A percentile compares a stretch with the other conserved stretches of the same genome.
Conservation (phyloP, 2,888 invertebrate species). For the Metellina segmentata region DNA sequence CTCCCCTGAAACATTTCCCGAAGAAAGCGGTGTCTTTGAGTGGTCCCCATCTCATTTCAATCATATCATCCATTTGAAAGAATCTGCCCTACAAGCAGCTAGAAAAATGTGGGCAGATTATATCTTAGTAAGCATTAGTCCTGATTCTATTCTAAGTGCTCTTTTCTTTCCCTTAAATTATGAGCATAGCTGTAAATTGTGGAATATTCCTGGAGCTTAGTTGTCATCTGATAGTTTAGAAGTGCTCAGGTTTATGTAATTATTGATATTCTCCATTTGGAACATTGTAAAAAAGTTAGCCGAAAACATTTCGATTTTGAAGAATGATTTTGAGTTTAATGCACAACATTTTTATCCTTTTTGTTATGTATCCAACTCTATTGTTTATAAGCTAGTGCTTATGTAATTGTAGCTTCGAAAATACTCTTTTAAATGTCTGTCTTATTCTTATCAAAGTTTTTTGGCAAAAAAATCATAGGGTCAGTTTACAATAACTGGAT, state of each 20-base stretch:
- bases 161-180: background rate
- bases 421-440: too few species aligned
- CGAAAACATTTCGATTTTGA: too few species aligned
- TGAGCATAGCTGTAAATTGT: background rate
- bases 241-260: background rate
- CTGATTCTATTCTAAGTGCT: background rate
- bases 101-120: conserved; percentile 93
- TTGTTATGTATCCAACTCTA: too few species aligned
- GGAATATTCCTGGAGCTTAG: background rate
- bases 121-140: conserved; percentile 83
- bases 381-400: too few species aligned
- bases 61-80: conserved; percentile 90
- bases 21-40: conserved; percentile 84
- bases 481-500: too few species aligned
- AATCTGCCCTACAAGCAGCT: conserved; percentile 87
- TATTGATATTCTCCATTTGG: background rate
- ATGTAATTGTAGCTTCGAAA: too few species aligned
- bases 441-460: too few species aligned
- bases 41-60: conserved; percentile 89
- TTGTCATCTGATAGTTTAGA: background rate
- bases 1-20: conserved; percentile 81
- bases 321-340: too few species aligned
- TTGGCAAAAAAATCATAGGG: too few species aligned
- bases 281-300: too few species aligned
- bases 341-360: too few species aligned